Percentiles rank a stretch among this genome's conserved stretches.
phyloP scores from a whole-genome alignment of 2,797 vertebrate genomes.

The Triplophysa yarkandensis region DNA sequence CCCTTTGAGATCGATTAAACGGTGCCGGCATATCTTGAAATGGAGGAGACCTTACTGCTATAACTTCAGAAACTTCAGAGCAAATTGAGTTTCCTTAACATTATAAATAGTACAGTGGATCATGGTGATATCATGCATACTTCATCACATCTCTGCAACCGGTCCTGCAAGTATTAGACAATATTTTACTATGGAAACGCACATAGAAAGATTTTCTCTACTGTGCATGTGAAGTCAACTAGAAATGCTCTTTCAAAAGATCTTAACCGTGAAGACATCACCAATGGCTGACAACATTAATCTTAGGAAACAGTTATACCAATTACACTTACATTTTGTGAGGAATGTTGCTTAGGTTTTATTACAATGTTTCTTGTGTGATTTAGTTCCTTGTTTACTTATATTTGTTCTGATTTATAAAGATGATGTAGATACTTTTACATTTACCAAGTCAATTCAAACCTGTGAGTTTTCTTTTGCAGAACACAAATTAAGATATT shows the following conservation, averaged over 20 bases:
- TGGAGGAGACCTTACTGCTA: not conserved
- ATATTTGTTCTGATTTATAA: too few relatives aligned
- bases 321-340: not conserved
- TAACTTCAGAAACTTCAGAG: too few relatives aligned
- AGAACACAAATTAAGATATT: too few relatives aligned
- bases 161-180: conserved; percentile 51
- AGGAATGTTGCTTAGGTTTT: not conserved
- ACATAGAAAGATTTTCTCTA: conserved; percentile 23
- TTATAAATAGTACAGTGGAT: not conserved
- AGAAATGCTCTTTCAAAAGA: conserved; percentile 37
- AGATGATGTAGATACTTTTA: too few relatives aligned
- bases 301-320: not conserved
- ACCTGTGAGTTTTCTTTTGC: too few relatives aligned
- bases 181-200: conserved; percentile 52
- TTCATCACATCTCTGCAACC: conserved; percentile 45
- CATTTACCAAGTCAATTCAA: too few relatives aligned
- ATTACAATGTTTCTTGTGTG: not conserved
- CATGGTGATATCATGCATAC: not conserved
- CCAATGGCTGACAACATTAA: not conserved
- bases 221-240: conserved; percentile 21
- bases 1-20: conserved; percentile 41
- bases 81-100: not conserved
- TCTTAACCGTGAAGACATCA: not conserved
- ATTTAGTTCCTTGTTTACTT: not conserved
- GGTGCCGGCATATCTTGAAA: not conserved